Evolutionary conservation across 2,113 vertebrate genomes (phyloP).

Genomic region (Prunella himalayana): DNA sequence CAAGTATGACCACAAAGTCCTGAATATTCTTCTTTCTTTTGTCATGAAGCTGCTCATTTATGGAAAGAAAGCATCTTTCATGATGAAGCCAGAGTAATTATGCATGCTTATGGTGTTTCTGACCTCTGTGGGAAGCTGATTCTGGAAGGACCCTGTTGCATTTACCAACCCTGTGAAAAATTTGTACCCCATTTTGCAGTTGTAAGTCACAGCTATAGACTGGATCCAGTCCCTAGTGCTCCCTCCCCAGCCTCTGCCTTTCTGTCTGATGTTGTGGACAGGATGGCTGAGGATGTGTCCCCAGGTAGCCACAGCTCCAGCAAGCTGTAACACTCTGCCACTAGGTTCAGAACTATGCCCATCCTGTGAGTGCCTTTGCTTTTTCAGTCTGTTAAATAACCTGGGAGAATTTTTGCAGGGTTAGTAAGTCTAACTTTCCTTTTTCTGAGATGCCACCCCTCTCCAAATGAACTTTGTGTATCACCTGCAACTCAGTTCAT

Average conservation of each 20-base stretch:
- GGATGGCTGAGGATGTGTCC: not conserved
- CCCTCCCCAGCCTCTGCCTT: not conserved
- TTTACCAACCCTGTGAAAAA: not conserved
- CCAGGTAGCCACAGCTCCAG: not conserved
- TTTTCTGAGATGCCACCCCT: not conserved
- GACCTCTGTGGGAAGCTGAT: not conserved
- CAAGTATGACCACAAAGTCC: not conserved
- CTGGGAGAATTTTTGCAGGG: not conserved
- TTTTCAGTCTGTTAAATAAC: not conserved
- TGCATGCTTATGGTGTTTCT: not conserved
- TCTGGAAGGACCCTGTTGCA: not conserved
- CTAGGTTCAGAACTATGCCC: not conserved
- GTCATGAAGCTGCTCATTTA: not conserved
- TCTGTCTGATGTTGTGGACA: fast-evolving
- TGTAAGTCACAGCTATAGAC: not conserved
- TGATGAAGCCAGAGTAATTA: not conserved
- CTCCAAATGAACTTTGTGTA: not conserved
- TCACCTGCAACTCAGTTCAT: not conserved
- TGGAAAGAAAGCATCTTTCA: not conserved
- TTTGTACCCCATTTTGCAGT: not conserved
- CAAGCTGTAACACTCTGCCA: not conserved
- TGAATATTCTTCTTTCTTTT: not conserved
- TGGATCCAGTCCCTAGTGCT: not conserved
- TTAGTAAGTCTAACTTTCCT: not conserved
- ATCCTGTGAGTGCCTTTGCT: not conserved